Base-by-base conservation (phyloP, 1,140 invertebrate species). In the Ceratoteleas bidentatus region DNA sequence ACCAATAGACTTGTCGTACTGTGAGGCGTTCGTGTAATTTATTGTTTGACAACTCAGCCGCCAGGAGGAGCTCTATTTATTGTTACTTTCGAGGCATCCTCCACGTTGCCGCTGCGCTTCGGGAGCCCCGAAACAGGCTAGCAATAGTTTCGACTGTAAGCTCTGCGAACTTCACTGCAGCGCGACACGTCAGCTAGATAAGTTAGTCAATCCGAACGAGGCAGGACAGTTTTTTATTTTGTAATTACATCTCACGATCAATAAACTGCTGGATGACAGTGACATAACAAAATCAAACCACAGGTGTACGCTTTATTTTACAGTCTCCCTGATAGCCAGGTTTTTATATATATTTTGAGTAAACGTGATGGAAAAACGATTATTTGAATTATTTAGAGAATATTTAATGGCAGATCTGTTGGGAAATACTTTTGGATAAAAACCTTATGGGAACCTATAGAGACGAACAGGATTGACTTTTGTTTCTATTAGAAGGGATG, bases 231-330 rank as follows among this genome's bases (percentile, higher is more conserved):
- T 62, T 62, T 61, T 77, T 58, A 61, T 70, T 70, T 52, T 53
- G 52, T 70, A 84, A 81, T 82, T 84, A 83, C 61, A 62, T 79
- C 75, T 53, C 49, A 72, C 75, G n/a, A 64, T 58, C 49, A 85
- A 85, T 78, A 85, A 85, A 84, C 43, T 78, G 61, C 84, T 85
- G 76, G 60, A 83, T 78, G 60, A 85, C 81, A 81, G 76, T 81
- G 69, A 79, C 52, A 33, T 14, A 52, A 66, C 47, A 57, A 57
- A 10, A 66, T 69, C 24, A 49, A 52, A 13, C 16, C 15, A 13
- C 5, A 2, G 2, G n/a, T 43, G 3, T 43, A n/a, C n/a, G 11
- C 64, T 61, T 56, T 9, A 10, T 34, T 33, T 58, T 7, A 10
- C 34, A n/a, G n/a, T n/a, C n/a, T n/a, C n/a, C n/a, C n/a, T n/a